These are phyloP conservation scores for Toxotes lorentzi DNA, from an alignment of 2,797 vertebrate species.

Conservation along the genomic window DNA sequence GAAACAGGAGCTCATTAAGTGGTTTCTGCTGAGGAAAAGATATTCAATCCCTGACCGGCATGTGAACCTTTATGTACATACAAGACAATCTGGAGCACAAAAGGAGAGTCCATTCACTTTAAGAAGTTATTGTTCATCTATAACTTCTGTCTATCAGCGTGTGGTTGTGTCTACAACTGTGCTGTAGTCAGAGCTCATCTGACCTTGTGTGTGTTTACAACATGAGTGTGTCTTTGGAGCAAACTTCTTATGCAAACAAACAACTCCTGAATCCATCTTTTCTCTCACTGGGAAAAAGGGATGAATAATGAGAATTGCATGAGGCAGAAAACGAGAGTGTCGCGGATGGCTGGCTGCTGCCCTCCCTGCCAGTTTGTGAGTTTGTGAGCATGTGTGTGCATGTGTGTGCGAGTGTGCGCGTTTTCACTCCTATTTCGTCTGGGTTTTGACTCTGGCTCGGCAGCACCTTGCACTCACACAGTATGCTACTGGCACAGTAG, in stretches of 20 bases:
- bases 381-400: neutral
- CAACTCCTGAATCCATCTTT: conserved; percentile 20
- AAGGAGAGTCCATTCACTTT: neutral
- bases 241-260: conserved; percentile 38
- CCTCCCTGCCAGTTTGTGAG: conserved; percentile 39
- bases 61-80: conserved; percentile 24
- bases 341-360: conserved; percentile 21
- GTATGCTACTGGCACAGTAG: neutral
- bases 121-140: neutral
- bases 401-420: neutral
- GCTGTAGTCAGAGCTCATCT: neutral
- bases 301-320: conserved; percentile 54
- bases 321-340: conserved; percentile 59
- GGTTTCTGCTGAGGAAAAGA: conserved; percentile 38
- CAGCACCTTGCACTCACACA: conserved; percentile 17
- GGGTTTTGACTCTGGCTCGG: conserved; percentile 34
- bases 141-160: neutral
- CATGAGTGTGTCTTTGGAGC: neutral
- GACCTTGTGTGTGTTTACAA: conserved; percentile 19
- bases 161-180: neutral
- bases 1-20: conserved; percentile 32
- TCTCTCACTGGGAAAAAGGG: conserved; percentile 28
- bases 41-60: conserved; percentile 23
- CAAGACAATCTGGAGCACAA: neutral
- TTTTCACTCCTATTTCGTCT: conserved; percentile 11